These are phyloP conservation scores for Cryptoblepharus egeriae DNA, from an alignment of 2,797 vertebrate species.

Conservation along the genomic window DNA sequence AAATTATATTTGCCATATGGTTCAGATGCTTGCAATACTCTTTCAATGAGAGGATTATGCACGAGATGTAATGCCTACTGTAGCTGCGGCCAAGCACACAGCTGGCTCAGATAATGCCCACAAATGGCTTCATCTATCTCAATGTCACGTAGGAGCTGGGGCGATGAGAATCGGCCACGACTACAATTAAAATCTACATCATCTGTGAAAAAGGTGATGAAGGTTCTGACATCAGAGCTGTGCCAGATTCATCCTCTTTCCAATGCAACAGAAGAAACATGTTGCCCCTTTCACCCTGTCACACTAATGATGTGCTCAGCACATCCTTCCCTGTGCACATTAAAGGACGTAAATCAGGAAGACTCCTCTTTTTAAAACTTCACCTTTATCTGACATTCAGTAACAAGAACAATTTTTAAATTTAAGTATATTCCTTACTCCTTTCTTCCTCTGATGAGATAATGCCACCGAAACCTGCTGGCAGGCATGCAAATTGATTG, in stretches of 20 bases:
- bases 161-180: conserved; percentile 72
- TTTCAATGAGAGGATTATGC: conserved; percentile 83
- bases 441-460: conserved; percentile 61
- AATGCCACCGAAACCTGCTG: conserved; percentile 62
- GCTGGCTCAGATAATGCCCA: conserved; percentile 89
- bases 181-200: conserved; percentile 85
- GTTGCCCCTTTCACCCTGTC: conserved; percentile 78
- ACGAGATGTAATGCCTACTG: conserved; percentile 86
- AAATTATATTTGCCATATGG: conserved; percentile 87
- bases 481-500: conserved; percentile 63
- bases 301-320: conserved; percentile 75
- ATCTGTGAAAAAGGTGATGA: conserved; percentile 80
- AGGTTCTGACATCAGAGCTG: conserved; percentile 81
- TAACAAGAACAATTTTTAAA: conserved; percentile 73
- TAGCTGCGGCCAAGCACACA: conserved; percentile 85
- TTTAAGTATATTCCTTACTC: conserved; percentile 66
- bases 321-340: conserved; percentile 67
- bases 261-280: conserved; percentile 74
- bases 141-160: conserved; percentile 83
- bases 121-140: conserved; percentile 89
- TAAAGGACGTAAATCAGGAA: conserved; percentile 78
- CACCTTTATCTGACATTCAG: conserved; percentile 78
- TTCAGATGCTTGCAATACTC: conserved; percentile 79
- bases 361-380: conserved; percentile 71
- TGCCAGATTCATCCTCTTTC: conserved; percentile 77